Conservation (phyloP, 2,797 vertebrate species). For the Philypnodon macrostomus region DNA sequence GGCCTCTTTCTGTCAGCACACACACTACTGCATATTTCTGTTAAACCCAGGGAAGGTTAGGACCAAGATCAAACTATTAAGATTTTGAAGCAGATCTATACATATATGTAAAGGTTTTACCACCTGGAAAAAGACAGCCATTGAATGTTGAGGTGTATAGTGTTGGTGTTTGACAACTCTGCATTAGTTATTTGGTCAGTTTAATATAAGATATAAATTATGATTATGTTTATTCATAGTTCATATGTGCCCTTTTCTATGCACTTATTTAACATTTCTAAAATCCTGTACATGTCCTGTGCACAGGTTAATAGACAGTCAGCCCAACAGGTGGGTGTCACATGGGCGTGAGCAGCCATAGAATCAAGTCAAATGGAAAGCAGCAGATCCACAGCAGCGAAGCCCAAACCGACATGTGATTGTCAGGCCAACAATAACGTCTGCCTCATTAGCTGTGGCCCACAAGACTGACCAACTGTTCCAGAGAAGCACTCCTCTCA, state of each 20-base stretch:
- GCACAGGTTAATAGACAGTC: conserved; percentile 40
- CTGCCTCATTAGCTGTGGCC: conserved; percentile 59
- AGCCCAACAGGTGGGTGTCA: conserved; percentile 62
- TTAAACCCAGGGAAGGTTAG: conserved; percentile 1
- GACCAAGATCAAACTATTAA: conserved; percentile 3
- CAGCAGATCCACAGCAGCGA: conserved; percentile 56
- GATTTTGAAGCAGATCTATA: conserved; percentile 8
- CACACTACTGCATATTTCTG: conserved; percentile 5
- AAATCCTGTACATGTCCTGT: neutral
- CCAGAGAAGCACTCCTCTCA: conserved; percentile 29
- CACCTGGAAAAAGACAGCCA: conserved; percentile 7
- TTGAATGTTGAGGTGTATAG: too few species aligned
- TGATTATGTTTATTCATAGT: too few species aligned
- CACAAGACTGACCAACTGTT: conserved; percentile 52
- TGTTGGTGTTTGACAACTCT: too few species aligned
- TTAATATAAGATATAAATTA: too few species aligned
- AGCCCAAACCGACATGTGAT: conserved; percentile 6
- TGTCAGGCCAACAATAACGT: conserved; percentile 58
- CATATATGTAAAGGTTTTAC: conserved; percentile 3
- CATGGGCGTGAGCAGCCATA: conserved; percentile 30
- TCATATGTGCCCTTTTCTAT: neutral
- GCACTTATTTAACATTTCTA: neutral
- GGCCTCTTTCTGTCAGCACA: neutral
- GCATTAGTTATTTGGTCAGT: too few species aligned
- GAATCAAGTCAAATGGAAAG: conserved; percentile 53